These are phyloP conservation scores for Cabera pusaria DNA, from an alignment of 2,888 invertebrate genomes.

Conservation along the genomic window DNA sequence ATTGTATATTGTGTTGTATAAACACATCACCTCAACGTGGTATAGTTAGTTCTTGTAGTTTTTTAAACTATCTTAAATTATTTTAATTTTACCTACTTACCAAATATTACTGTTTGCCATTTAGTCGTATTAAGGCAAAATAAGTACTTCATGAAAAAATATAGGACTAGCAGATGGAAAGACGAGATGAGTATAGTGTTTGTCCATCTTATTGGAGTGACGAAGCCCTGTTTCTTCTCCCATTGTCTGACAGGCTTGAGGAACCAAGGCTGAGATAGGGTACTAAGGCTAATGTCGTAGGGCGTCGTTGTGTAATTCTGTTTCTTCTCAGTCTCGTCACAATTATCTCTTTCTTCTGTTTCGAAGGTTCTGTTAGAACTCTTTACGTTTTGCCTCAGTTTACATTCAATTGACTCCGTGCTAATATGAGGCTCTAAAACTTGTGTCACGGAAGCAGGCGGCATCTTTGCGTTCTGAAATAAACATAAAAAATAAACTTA, in stretches of 20 bases:
- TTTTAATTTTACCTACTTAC: constrained; percentile 72
- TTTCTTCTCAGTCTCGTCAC: constrained; percentile 7
- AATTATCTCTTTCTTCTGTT: neutral
- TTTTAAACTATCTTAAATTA: too few species aligned
- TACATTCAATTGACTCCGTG: constrained; percentile 31
- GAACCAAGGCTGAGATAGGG: constrained; percentile 45
- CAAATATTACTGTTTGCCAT: constrained; percentile 78
- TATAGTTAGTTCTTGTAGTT: too few species aligned
- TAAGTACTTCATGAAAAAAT: constrained; percentile 53
- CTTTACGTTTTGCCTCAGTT: constrained; percentile 29
- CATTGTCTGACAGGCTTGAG: constrained; percentile 49
- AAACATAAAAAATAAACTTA: too few species aligned
- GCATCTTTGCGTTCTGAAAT: constrained; percentile 42
- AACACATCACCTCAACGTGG: too few species aligned
- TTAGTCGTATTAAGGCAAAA: constrained; percentile 37
- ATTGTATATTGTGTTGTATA: too few species aligned
- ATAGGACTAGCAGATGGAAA: constrained; percentile 62
- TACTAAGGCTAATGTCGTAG: constrained; percentile 47
- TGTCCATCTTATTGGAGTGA: constrained; percentile 86
- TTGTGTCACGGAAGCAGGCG: constrained; percentile 42
- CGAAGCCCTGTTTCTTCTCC: constrained; percentile 72
- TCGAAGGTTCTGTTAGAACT: neutral
- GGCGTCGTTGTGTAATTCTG: constrained; percentile 5
- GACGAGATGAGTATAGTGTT: constrained; percentile 81
- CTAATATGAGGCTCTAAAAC: constrained; percentile 32